Evolutionary conservation across 2,888 invertebrate genomes (phyloP).

Genomic region (Rhorus exstirpatorius): DNA sequence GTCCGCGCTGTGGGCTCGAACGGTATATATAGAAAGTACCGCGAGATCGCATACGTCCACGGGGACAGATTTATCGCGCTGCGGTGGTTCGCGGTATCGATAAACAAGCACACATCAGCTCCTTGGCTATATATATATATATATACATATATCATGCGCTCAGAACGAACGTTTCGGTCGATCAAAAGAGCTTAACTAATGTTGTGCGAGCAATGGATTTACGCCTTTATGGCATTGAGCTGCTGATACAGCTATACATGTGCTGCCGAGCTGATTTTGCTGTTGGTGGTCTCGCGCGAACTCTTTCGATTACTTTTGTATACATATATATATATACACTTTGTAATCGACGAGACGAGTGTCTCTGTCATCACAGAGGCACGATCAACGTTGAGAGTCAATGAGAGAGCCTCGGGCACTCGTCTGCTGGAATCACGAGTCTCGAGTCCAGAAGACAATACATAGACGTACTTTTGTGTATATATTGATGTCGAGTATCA

Average conservation of each 20-base stretch:
- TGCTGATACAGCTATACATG: not conserved
- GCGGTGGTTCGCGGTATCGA: conserved; percentile 69
- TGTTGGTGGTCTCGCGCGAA: conserved; percentile 64
- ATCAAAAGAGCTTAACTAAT: conserved; percentile 9
- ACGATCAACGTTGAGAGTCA: conserved; percentile 33
- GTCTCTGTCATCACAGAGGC: conserved; percentile 54
- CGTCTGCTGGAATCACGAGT: conserved; percentile 17
- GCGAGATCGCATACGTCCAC: conserved; percentile 64
- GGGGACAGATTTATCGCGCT: conserved; percentile 69
- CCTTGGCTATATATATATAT: not conserved
- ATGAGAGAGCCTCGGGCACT: conserved; percentile 13
- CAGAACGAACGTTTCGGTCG: too few relatives aligned
- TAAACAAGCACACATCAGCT: conserved; percentile 67
- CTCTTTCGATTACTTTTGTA: conserved; percentile 38
- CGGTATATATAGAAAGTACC: conserved; percentile 33
- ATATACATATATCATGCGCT: not conserved
- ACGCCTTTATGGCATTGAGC: not conserved
- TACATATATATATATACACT: conserved; percentile 5
- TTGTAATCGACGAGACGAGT: conserved; percentile 50
- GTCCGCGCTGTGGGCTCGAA: conserved; percentile 38
- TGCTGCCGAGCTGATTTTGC: conserved; percentile 30
- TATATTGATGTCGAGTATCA: conserved; percentile 11
- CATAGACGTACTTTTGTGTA: conserved; percentile 23
- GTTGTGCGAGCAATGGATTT: not conserved
- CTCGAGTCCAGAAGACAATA: conserved; percentile 48